Evolutionary conservation across 2,888 invertebrate species (phyloP), one percentile per base, ranked within the genome.

Genomic region (Aphrophora alni): DNA sequence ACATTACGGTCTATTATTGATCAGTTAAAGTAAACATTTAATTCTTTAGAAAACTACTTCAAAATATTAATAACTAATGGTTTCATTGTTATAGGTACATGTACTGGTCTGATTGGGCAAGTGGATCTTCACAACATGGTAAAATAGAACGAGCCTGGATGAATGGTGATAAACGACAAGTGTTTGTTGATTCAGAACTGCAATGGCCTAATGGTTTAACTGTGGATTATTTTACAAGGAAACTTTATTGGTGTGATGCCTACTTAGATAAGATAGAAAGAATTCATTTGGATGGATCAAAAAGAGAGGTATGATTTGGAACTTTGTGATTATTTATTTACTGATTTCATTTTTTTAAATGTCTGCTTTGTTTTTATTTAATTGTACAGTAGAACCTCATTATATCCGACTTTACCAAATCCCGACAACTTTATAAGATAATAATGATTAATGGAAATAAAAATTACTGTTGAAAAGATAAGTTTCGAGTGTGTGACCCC

Each of bases 161-260:
- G 93, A 95, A 95, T 88, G 96, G 95, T 14, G 88, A 90, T 0
- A 89, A 91, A 85, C 90, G 92, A 75, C 90, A 89, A 85, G 87
- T 89, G 77, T 89, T 95, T 84, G 88, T 93, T 14, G 88, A 87
- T 82, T 84, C 86, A 0, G 88, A 89, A 59, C 89, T 94, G 82
- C 91, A 91, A 86, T 95, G 95, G 94, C 95, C 96, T 3, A 93
- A 92, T 86, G 95, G 95, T 12, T 90, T 96, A 76, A 92, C 93
- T 3, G 89, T 94, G n/a, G 93, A 93, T 86, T 88, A 89, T 26
- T 87, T 88, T 17, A 89, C 88, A 10, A 90, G 90, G 72, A 89
- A 89, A 76, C 86, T 94, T 51, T 94, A 93, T 86, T 94, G 93
- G 93, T 94, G 94, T 86, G 95, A 97, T 89, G 92, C 93, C 0